phyloP scores from a whole-genome alignment of 2,888 invertebrate genomes.

The Stenotaenia linearis region DNA sequence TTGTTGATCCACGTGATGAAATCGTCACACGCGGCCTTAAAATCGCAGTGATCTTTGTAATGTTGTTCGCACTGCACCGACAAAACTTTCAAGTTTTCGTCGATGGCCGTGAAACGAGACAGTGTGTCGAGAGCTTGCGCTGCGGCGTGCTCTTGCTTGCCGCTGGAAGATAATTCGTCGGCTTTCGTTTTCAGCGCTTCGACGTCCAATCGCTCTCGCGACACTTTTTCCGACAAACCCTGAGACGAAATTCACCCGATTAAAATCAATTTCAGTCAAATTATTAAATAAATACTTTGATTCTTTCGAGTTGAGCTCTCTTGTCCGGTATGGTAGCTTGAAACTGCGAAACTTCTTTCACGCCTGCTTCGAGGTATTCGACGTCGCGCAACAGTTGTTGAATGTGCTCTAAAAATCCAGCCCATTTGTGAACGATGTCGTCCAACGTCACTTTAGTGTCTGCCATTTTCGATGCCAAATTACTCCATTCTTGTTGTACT shows the following conservation, averaged over 20 bases:
- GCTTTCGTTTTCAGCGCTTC: constrained; percentile 78
- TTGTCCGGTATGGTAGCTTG: constrained; percentile 81
- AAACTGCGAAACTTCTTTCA: constrained; percentile 66
- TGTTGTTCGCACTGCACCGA: constrained; percentile 75
- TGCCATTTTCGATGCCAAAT: constrained; percentile 76
- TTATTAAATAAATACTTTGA: no score
- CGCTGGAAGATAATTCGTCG: constrained; percentile 75
- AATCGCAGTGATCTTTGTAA: constrained; percentile 77
- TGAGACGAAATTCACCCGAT: no score
- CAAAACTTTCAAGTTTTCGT: constrained; percentile 68
- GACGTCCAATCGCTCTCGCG: constrained; percentile 83
- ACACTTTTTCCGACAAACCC: constrained; percentile 76
- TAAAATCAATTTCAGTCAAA: no score
- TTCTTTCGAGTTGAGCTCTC: constrained; percentile 73
- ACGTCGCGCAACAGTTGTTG: constrained; percentile 77
- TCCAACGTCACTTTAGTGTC: constrained; percentile 82
- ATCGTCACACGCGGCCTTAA: constrained; percentile 87
- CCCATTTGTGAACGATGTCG: constrained; percentile 85
- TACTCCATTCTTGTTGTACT: constrained; percentile 86
- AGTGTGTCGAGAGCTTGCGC: constrained; percentile 78
- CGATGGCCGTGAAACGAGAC: constrained; percentile 72
- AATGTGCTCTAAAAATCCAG: constrained; percentile 81
- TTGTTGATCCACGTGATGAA: constrained; percentile 80
- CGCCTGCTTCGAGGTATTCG: constrained; percentile 65
- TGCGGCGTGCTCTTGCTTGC: constrained; percentile 75